Conservation (phyloP, 2,888 invertebrate genomes). For the Yponomeuta evonymella region DNA sequence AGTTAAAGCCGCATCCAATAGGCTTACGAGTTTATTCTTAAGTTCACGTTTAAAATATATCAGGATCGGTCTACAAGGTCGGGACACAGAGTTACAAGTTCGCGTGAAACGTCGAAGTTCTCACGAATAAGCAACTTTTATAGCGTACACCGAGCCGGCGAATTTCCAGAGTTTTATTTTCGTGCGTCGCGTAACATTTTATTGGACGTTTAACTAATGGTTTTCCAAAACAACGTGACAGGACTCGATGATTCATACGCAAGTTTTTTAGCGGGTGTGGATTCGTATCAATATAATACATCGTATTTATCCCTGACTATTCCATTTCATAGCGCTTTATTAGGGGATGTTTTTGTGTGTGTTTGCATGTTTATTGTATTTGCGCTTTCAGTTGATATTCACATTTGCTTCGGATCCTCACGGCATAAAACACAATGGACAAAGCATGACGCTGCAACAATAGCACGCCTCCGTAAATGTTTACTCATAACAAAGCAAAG, state of each 20-base stretch:
- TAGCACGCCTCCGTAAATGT: neutral
- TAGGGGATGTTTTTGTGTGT: neutral
- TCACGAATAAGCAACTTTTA: constrained; percentile 41
- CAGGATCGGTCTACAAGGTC: constrained; percentile 26
- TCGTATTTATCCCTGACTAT: constrained; percentile 29
- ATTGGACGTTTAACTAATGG: constrained; percentile 58
- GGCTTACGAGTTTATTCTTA: constrained; percentile 34
- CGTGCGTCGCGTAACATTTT: constrained; percentile 42
- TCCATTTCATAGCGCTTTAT: neutral
- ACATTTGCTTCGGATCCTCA: neutral
- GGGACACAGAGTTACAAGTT: constrained; percentile 39
- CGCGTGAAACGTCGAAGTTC: constrained; percentile 40
- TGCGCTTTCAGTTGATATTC: neutral
- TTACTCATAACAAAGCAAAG: constrained; percentile 1
- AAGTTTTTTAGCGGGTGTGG: constrained; percentile 30
- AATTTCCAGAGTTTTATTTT: constrained; percentile 45
- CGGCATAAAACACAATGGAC: neutral
- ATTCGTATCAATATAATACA: constrained; percentile 31
- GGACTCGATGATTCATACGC: constrained; percentile 47
- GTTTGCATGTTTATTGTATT: neutral
- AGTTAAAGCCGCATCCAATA: constrained; percentile 15
- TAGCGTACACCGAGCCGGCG: constrained; percentile 37
- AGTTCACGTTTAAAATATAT: constrained; percentile 31
- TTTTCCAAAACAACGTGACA: constrained; percentile 52
- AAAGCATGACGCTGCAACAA: neutral